These are phyloP conservation scores for Ceratosolen solmsi DNA, from an alignment of 1,140 invertebrate genomes.

Conservation along the genomic window DNA sequence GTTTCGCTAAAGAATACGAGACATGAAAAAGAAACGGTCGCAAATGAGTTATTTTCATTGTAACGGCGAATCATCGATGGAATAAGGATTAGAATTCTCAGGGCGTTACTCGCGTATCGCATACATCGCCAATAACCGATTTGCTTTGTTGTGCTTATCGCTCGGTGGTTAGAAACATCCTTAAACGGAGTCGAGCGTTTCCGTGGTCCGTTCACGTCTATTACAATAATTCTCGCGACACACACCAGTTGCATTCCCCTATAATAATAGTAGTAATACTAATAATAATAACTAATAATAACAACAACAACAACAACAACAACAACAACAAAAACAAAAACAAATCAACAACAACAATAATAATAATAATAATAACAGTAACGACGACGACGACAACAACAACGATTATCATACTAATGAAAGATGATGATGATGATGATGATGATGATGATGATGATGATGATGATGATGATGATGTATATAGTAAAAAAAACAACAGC, in stretches of 20 bases:
- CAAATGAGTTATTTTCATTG: neutral
- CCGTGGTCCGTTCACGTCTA: conserved; percentile 7
- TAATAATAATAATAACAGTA: neutral
- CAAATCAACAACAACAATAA: too few species aligned
- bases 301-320: too few species aligned
- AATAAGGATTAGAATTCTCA: neutral
- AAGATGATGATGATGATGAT: too few species aligned
- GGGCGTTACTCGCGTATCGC: neutral
- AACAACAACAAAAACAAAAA: too few species aligned
- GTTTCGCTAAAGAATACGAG: neutral
- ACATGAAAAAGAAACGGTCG: neutral
- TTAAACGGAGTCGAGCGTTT: neutral
- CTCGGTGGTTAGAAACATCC: neutral
- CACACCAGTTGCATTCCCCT: neutral
- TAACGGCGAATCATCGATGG: neutral
- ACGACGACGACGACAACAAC: neutral
- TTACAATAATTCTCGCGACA: conserved; percentile 26
- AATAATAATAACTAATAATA: too few species aligned
- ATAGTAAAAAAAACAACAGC: too few species aligned
- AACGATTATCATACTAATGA: too few species aligned
- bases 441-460: conserved; percentile 19
- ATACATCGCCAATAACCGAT: neutral
- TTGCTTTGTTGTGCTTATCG: neutral
- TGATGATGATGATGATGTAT: neutral
- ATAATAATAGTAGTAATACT: too few species aligned